phyloP scores from a whole-genome alignment of 2,113 vertebrate species.

The Thymallus thymallus region DNA sequence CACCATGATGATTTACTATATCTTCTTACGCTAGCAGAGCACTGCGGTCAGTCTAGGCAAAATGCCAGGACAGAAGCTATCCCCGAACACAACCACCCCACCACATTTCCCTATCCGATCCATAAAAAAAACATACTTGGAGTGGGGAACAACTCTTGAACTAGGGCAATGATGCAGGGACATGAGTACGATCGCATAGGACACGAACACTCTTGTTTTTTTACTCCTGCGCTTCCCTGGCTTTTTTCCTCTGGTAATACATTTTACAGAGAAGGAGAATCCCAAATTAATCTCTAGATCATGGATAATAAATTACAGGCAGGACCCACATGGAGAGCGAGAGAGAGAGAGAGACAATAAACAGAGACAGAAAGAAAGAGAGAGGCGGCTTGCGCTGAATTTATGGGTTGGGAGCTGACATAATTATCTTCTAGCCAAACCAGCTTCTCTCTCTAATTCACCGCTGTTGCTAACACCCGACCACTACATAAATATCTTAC shows the following conservation, averaged over 20 bases:
- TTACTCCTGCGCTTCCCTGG: not conserved
- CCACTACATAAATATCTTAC: conserved; percentile 55
- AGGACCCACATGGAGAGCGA: conserved; percentile 4
- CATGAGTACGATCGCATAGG: not conserved
- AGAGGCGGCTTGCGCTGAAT: conserved; percentile 21
- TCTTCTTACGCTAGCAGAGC: not conserved
- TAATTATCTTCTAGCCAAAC: conserved; percentile 45
- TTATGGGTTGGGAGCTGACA: conserved; percentile 15
- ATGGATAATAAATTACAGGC: conserved; percentile 46
- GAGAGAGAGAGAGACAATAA: conserved; percentile 8
- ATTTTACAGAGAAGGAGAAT: conserved; percentile 27
- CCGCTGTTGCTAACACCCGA: conserved; percentile 40
- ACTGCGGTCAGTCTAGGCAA: not conserved
- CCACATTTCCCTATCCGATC: not conserved
- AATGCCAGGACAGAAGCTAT: not conserved
- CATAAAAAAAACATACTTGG: not conserved
- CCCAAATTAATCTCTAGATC: conserved; percentile 46
- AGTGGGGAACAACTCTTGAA: not conserved
- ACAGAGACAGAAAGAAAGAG: conserved; percentile 9
- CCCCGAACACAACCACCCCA: not conserved
- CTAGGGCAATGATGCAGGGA: not conserved
- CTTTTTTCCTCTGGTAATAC: conserved; percentile 3
- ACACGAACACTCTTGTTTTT: not conserved
- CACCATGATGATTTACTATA: not conserved
- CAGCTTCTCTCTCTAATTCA: conserved; percentile 43